Conservation (phyloP, 37 sponge, comb jelly and placozoan species). For the Aplysina aerophoba region DNA sequence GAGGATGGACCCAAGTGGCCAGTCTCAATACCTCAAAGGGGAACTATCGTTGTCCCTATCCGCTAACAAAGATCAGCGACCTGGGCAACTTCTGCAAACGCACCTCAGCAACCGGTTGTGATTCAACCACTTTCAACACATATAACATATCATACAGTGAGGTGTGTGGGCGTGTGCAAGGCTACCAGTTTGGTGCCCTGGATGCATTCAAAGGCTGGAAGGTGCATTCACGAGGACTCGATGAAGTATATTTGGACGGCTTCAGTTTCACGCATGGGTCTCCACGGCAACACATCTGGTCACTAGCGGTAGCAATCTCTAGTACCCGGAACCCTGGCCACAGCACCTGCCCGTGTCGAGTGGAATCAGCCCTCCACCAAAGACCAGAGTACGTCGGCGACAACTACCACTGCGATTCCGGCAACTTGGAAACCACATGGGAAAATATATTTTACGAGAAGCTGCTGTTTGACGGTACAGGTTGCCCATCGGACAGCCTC, state of each 20-base stretch:
- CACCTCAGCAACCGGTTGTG: not conserved
- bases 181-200: not conserved
- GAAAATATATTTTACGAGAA: not conserved
- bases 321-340: not conserved
- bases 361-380: not conserved
- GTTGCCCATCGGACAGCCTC: not conserved
- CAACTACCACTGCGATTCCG: not conserved
- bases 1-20: not conserved
- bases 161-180: not conserved
- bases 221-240: not conserved
- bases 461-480: not conserved
- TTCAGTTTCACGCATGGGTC: not conserved
- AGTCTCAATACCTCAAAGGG: not conserved
- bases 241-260: not conserved
- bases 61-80: not conserved
- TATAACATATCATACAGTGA: not conserved
- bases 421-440: not conserved
- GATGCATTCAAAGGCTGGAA: not conserved
- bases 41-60: not conserved
- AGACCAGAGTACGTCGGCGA: not conserved
- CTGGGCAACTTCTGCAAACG: not conserved
- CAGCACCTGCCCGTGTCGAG: not conserved
- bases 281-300: not conserved
- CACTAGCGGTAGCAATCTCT: not conserved
- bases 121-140: not conserved